Evolutionary conservation across 1,140 invertebrate genomes (phyloP).

Genomic region (Neuroterus valhalla): DNA sequence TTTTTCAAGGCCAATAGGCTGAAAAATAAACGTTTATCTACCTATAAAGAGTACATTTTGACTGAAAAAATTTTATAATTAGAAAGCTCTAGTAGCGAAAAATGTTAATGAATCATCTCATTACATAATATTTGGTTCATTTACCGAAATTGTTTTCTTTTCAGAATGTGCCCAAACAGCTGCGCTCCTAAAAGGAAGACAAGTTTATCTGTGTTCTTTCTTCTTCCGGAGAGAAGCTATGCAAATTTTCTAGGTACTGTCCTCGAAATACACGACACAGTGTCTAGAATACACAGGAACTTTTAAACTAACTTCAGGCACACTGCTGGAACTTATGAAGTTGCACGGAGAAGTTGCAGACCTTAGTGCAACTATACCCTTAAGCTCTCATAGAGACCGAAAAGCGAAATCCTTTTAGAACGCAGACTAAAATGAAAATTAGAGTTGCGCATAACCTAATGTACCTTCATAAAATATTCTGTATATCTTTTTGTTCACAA

Average conservation of each 20-base stretch:
- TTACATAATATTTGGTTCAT: not conserved
- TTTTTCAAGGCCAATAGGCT: too few species aligned
- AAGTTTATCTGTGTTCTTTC: conserved; percentile 27
- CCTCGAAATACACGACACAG: conserved; percentile 27
- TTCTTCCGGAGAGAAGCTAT: conserved; percentile 11
- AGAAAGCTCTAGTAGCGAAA: not conserved
- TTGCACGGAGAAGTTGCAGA: conserved; percentile 19
- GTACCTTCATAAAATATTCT: conserved; percentile 2
- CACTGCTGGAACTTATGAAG: conserved; percentile 22
- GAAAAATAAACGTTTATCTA: too few species aligned
- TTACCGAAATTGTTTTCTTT: not conserved
- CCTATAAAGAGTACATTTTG: too few species aligned
- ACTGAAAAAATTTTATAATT: too few species aligned
- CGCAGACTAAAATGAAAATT: conserved; percentile 19
- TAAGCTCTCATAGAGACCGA: not conserved
- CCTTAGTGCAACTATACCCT: conserved; percentile 26
- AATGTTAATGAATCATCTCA: not conserved
- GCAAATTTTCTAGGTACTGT: conserved; percentile 26
- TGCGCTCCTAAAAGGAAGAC: conserved; percentile 13
- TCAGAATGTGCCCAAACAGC: conserved; percentile 6
- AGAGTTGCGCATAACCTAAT: conserved; percentile 8
- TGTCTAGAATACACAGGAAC: conserved; percentile 23
- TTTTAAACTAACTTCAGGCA: conserved; percentile 28
- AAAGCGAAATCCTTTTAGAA: conserved; percentile 20
- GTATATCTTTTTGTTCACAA: too few species aligned